Base-by-base conservation (phyloP, 2,797 vertebrate species). In the Sciurus vulgaris region DNA sequence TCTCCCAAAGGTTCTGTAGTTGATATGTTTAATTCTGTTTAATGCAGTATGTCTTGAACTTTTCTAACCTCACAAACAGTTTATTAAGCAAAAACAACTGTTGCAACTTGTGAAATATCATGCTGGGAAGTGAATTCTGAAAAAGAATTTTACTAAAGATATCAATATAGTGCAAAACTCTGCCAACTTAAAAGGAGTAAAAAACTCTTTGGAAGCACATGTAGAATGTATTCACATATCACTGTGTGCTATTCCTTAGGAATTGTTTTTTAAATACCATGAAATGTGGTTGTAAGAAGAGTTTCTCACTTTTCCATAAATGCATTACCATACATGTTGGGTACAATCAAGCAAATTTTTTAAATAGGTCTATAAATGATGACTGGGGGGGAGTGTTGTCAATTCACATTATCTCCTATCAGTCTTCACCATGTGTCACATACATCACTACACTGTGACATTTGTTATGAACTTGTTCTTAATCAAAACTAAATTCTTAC, bases 401-500 rank as follows among this genome's bases (percentile, higher is more conserved):
- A 54, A 38, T 67, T 96, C 35, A 51, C 44, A 14, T n/a, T 67
- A 49, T 81, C 51, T 72, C 41, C 65, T 69, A 44, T 70, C 87
- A 72, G 70, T 91, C n/a, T 76, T 92, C 44, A 65, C 54, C 44
- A 89, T 86, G 47, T 82, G 54, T 61, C 54, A 51, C 49, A 88
- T 9, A 91, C 65, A 63, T 51, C 9, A 87, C 18, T 96, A 69
- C 41, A 30, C 51, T 41, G 1, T 15, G 41, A 47, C n/a, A 77
- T 56, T 96, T 94, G 41, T 94, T 89, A 20, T 14, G 7, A 77
- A 56, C 28, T 84, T 79, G 7, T 15, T 81, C 51, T 61, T 54
- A 41, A 91, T 89, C 86, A 96, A 96, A 93, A 93, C 41, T 85
- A 83, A 92, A 91, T 90, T 95, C 15, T 63, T 76, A 86, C 89